A percentile compares a stretch with the other conserved stretches of the same genome.
Evolutionary conservation across 2,888 invertebrate genomes (phyloP).

Genomic region (Hypercompe scribonia): DNA sequence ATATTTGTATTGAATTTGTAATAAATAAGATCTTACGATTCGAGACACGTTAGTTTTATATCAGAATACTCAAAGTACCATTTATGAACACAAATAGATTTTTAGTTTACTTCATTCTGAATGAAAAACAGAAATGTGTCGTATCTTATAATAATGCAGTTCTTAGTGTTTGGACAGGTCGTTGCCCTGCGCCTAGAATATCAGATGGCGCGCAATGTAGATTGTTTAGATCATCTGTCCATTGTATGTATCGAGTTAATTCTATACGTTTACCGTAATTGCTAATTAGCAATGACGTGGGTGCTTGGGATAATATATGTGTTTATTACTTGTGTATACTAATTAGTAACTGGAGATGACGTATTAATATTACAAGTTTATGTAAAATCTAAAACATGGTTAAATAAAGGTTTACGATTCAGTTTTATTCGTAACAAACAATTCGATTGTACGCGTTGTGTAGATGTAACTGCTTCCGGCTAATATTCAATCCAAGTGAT

Average conservation of each 20-base stretch:
- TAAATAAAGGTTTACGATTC: too few species aligned
- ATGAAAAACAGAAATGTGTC: neutral
- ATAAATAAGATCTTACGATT: too few species aligned
- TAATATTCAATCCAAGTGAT: neutral
- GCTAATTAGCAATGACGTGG: constrained; percentile 26
- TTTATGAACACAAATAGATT: neutral
- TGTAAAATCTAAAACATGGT: neutral
- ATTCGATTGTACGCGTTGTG: too few species aligned
- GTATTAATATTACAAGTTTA: neutral
- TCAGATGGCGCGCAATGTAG: constrained; percentile 45
- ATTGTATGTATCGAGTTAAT: constrained; percentile 33
- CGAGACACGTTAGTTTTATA: too few species aligned
- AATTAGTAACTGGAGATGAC: neutral
- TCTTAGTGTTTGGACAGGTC: constrained; percentile 37
- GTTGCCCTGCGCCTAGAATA: constrained; percentile 43
- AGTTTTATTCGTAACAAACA: too few species aligned
- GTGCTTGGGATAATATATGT: neutral
- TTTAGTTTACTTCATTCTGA: neutral
- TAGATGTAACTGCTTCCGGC: neutral
- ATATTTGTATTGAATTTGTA: neutral
- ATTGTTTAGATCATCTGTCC: constrained; percentile 52
- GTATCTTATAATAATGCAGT: constrained; percentile 7
- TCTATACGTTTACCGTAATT: constrained; percentile 23
- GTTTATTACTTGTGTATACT: neutral
- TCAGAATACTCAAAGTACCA: too few species aligned